A percentile compares a stretch with the other conserved stretches of the same genome.
Conservation (phyloP, 2,888 invertebrate genomes). For the Xylocampa areola region DNA sequence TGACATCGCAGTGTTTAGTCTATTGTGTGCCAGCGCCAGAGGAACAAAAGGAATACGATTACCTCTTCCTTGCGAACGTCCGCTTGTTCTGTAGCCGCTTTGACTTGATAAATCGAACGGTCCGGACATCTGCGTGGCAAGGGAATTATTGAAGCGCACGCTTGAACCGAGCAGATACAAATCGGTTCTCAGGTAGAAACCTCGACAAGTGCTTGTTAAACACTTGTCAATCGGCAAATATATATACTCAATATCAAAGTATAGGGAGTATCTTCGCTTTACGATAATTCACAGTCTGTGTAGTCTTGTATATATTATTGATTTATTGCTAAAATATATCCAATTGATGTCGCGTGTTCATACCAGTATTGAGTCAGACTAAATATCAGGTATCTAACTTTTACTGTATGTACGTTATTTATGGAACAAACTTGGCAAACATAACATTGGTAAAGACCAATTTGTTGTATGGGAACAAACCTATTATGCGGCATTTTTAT, state of each 20-base stretch:
- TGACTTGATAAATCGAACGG: constrained; percentile 47
- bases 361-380: constrained; percentile 34
- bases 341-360: constrained; percentile 44
- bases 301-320: background rate
- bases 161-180: constrained; percentile 31
- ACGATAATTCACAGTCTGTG: background rate
- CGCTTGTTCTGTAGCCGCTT: constrained; percentile 25
- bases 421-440: constrained; percentile 45
- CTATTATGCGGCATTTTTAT: constrained; percentile 19
- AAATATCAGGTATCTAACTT: constrained; percentile 39
- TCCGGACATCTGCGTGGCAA: constrained; percentile 43
- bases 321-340: constrained; percentile 41
- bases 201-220: constrained; percentile 25
- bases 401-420: constrained; percentile 41
- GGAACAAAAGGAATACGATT: constrained; percentile 26
- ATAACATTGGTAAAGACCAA: constrained; percentile 37
- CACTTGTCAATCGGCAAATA: constrained; percentile 27
- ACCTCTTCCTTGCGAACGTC: constrained; percentile 6
- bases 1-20: constrained; percentile 2
- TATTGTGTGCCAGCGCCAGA: constrained; percentile 15
- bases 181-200: constrained; percentile 33
- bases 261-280: too few species aligned
- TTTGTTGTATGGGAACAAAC: constrained; percentile 45
- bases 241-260: constrained; percentile 1
- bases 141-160: constrained; percentile 47